These are phyloP conservation scores for Coelinius sp. DNA, from an alignment of 2,888 invertebrate genomes.

Conservation along the genomic window DNA sequence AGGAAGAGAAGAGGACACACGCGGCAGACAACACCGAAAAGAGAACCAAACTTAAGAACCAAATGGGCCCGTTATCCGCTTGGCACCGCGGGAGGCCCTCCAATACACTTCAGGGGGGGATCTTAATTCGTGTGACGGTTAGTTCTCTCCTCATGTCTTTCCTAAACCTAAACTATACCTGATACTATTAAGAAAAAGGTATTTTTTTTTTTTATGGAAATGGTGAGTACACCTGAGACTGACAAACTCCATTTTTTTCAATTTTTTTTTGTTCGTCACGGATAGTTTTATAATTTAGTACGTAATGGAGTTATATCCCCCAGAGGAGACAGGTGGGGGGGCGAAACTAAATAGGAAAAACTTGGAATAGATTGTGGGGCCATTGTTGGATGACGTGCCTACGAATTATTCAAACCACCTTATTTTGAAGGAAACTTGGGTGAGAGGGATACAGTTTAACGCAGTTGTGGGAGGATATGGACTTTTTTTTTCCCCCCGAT, in stretches of 20 bases:
- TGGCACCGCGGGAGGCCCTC: slow-evolving; percentile 25
- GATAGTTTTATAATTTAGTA: background rate
- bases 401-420: slow-evolving; percentile 18
- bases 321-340: background rate
- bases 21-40: slow-evolving; percentile 36
- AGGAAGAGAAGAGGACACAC: slow-evolving; percentile 23
- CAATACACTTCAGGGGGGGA: slow-evolving; percentile 21
- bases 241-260: background rate
- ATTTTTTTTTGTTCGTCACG: slow-evolving; percentile 8
- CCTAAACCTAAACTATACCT: background rate
- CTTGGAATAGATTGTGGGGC: background rate
- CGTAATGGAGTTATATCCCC: slow-evolving; percentile 11
- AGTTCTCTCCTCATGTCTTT: background rate
- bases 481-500: background rate
- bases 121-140: slow-evolving; percentile 27
- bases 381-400: slow-evolving; percentile 13
- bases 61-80: slow-evolving; percentile 27
- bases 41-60: slow-evolving; percentile 25
- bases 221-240: background rate
- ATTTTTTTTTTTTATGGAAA: background rate
- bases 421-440: background rate
- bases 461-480: slow-evolving; percentile 17
- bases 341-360: slow-evolving; percentile 11
- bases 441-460: background rate
- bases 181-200: background rate